Evolutionary conservation across 2,888 invertebrate genomes (phyloP), one percentile per base, ranked within the genome.

Genomic region (Sinhomidia bicolor): DNA sequence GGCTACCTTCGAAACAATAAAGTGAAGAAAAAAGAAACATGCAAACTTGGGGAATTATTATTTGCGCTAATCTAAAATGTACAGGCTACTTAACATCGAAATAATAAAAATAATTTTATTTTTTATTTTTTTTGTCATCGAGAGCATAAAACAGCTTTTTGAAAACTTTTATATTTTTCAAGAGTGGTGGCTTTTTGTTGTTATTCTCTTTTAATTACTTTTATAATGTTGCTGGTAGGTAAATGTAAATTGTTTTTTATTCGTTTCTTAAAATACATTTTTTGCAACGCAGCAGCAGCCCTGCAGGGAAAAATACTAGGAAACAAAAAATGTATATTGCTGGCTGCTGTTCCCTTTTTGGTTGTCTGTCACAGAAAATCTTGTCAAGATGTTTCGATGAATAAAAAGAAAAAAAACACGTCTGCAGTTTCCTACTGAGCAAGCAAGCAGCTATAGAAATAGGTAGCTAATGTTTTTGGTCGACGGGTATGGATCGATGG

Each of bases 1-100:
- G 84, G 44, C 74, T 84, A 47, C 76, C 74, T 84, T 57, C 84
- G 76, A 84, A 60, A 60, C n/a, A 76, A 51, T 76, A 76, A 51
- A 51, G 29, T 29, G 51, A 76, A 76, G 5, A 17, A 9, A 0
- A 68, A 17, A 32, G 32, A n/a, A 47, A n/a, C 4, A n/a, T 47
- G 47, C 12, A 47, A 47, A n/a, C 7, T 14, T 36, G 36, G 36
- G 3, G 47, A n/a, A n/a, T n/a, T n/a, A n/a, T n/a, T n/a, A n/a
- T 36, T 36, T 36, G 54, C n/a, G 12, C 47, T 41, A 41, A 5
- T 47, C 14, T 47, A 36, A 36, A 36, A 36, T 36, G 36, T 12
- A 47, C n/a, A 47, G 17, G 54, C 17, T 54, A 54, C 2, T 17
- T 17, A 41, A 41, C 41, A 17, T 54, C 2, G n/a, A 54, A 17